Percentiles rank a stretch among this genome's conserved stretches.
Evolutionary conservation across 2,888 invertebrate genomes (phyloP).

Genomic region (Lysandra coridon): DNA sequence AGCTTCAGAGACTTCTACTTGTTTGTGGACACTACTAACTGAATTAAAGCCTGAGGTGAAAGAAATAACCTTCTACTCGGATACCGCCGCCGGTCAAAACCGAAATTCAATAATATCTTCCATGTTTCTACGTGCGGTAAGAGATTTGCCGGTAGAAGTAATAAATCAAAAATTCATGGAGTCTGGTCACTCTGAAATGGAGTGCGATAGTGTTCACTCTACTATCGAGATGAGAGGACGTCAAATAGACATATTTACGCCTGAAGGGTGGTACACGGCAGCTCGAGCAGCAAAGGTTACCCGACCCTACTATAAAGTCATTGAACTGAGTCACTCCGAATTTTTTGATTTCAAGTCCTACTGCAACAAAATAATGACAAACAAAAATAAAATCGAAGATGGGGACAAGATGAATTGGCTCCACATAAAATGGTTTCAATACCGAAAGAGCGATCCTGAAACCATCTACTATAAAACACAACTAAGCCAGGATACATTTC

Average conservation of each 20-base stretch:
- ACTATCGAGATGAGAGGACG: neutral
- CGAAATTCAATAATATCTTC: no score
- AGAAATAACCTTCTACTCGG: conserved; percentile 36
- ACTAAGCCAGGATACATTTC: conserved; percentile 5
- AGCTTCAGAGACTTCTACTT: neutral
- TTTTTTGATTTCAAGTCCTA: neutral
- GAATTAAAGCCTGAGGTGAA: conserved; percentile 29
- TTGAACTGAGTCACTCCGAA: conserved; percentile 5
- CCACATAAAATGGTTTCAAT: conserved; percentile 7
- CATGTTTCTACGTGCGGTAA: conserved; percentile 2
- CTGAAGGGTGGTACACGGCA: neutral
- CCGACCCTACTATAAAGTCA: neutral
- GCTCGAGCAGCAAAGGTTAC: neutral
- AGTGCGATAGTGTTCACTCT: neutral
- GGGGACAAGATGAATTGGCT: conserved; percentile 1
- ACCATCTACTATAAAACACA: conserved; percentile 3
- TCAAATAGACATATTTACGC: neutral
- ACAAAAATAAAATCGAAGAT: conserved; percentile 1
- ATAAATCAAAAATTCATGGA: conserved; percentile 18
- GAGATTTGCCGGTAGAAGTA: conserved; percentile 20
- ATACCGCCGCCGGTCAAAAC: no score
- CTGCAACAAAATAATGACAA: neutral
- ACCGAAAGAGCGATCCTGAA: conserved; percentile 1
- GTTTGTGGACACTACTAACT: neutral
- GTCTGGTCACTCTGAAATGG: neutral